Conservation (phyloP, 1,140 invertebrate genomes). For the Drosophila orosa region DNA sequence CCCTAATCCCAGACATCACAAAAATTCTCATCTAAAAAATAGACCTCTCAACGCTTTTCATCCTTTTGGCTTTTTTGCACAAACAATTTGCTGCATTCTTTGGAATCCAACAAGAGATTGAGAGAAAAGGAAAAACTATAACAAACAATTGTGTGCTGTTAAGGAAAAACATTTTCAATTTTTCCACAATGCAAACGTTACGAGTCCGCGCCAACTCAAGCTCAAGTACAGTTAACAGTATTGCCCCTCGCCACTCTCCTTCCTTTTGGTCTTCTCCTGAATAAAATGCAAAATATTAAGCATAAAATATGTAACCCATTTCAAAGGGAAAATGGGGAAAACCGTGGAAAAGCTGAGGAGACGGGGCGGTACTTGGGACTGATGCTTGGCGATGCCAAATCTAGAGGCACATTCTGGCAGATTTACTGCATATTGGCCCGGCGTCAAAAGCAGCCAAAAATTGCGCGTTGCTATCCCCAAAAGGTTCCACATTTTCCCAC, state of each 20-base stretch:
- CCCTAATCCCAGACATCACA: not conserved
- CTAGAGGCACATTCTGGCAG: constrained; percentile 83
- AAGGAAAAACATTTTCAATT: constrained; percentile 70
- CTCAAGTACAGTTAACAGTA: constrained; percentile 68
- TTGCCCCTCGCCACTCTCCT: constrained; percentile 6
- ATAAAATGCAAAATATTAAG: constrained; percentile 84
- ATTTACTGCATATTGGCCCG: constrained; percentile 84
- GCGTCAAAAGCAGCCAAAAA: constrained; percentile 83
- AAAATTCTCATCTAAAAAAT: constrained; percentile 10
- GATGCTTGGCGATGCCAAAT: constrained; percentile 75
- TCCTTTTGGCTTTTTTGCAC: constrained; percentile 7
- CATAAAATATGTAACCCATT: constrained; percentile 84
- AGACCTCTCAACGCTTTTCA: constrained; percentile 28
- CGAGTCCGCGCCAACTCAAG: constrained; percentile 32
- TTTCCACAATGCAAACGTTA: constrained; percentile 47
- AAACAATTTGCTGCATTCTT: constrained; percentile 51
- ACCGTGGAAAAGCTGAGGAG: not conserved
- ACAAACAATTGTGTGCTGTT: constrained; percentile 45
- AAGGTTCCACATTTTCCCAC: constrained; percentile 16
- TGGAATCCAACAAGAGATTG: not conserved
- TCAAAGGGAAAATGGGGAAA: constrained; percentile 49
- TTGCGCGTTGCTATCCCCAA: constrained; percentile 59
- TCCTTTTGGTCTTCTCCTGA: constrained; percentile 31
- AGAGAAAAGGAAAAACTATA: constrained; percentile 38
- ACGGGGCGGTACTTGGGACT: constrained; percentile 31